Conservation (phyloP, 2,888 invertebrate species). For the Gnatocerus cornutus region DNA sequence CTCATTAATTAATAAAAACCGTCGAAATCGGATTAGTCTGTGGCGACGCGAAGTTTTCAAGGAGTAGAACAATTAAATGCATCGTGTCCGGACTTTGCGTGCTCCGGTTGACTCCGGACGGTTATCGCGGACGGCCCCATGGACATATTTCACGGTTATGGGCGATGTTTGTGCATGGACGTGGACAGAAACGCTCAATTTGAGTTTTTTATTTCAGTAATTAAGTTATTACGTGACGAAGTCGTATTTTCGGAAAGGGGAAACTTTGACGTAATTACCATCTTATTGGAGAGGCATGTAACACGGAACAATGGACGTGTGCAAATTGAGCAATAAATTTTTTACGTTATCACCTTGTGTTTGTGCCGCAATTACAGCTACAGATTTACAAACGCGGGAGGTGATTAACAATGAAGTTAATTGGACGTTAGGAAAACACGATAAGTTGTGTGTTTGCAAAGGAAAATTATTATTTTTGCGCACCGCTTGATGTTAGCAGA, state of each 20-base stretch:
- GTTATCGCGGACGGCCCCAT: constrained; percentile 25
- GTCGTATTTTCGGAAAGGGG: constrained; percentile 33
- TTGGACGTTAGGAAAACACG: constrained; percentile 33
- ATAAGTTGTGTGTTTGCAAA: constrained; percentile 18
- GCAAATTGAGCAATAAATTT: constrained; percentile 48
- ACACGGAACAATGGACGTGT: constrained; percentile 37
- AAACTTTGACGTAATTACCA: constrained; percentile 33
- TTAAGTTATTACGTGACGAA: constrained; percentile 49
- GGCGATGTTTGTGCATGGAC: constrained; percentile 31
- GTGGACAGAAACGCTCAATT: constrained; percentile 15
- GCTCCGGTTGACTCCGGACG: constrained; percentile 1
- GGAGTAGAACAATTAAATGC: constrained; percentile 20
- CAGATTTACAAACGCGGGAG: constrained; percentile 29
- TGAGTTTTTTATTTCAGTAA: constrained; percentile 34
- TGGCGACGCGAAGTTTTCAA: constrained; percentile 32
- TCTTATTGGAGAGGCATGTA: constrained; percentile 35
- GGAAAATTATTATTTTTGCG: neutral
- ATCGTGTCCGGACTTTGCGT: constrained; percentile 15
- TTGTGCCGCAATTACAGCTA: constrained; percentile 31
- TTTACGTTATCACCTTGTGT: constrained; percentile 48
- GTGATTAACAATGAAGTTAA: constrained; percentile 34
- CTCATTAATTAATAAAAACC: constrained; percentile 38
- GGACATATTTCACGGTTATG: constrained; percentile 35
- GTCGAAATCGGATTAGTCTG: constrained; percentile 31
- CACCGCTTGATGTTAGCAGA: neutral